Conservation (phyloP, 1,140 invertebrate species). For the Macrocentrus cingulum region DNA sequence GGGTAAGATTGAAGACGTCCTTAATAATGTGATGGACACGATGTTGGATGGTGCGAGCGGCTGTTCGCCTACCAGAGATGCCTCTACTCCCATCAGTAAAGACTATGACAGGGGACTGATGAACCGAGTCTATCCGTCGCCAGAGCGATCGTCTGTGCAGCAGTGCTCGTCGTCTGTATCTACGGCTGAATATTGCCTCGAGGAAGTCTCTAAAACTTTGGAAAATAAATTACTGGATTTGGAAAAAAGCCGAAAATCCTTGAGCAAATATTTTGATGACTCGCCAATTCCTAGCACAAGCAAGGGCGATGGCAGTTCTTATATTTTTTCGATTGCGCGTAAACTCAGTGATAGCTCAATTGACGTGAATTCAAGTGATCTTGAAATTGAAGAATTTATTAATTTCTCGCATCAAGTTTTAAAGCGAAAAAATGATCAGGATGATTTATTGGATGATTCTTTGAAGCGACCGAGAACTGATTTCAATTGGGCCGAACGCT, state of each 20-base stretch:
- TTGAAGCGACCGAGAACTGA: background rate
- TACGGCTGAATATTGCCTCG: background rate
- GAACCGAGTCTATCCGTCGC: slow-evolving; percentile 1
- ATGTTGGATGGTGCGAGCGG: no score
- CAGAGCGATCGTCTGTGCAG: background rate
- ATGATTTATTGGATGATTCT: background rate
- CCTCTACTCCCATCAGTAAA: background rate
- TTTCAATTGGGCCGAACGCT: background rate
- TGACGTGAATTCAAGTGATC: background rate
- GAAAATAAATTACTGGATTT: slow-evolving; percentile 8
- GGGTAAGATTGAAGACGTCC: background rate
- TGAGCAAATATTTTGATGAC: background rate
- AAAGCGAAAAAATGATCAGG: background rate
- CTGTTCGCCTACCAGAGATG: background rate
- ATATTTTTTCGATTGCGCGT: background rate
- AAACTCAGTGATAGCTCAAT: background rate
- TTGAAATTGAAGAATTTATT: background rate
- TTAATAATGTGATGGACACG: slow-evolving; percentile 2
- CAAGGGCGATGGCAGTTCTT: slow-evolving; percentile 3
- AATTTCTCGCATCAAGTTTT: background rate
- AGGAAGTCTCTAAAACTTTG: background rate
- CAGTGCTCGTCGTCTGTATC: background rate
- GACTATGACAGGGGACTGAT: background rate
- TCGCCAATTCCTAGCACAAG: slow-evolving; percentile 6
- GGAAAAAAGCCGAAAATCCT: background rate